Evolutionary conservation across 2,113 vertebrate species (phyloP).

Genomic region (Cyanoramphus novaezelandiae): DNA sequence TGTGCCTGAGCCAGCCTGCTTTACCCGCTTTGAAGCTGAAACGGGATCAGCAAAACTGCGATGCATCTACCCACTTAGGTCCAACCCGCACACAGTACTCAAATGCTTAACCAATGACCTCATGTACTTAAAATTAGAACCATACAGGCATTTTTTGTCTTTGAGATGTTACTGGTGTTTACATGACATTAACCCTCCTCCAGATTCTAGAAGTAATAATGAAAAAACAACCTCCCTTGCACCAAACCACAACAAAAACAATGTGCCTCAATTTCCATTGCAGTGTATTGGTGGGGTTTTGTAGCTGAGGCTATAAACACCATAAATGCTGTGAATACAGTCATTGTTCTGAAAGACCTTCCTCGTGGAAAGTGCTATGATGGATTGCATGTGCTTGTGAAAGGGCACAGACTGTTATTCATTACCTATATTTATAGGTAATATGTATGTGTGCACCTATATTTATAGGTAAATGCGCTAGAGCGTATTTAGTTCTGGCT

Average conservation of each 20-base stretch:
- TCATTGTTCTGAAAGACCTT: neutral
- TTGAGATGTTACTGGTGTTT: conserved; percentile 13
- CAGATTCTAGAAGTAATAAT: neutral
- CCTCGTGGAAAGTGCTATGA: neutral
- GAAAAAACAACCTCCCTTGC: neutral
- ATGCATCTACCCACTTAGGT: neutral
- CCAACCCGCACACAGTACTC: neutral
- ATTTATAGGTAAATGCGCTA: neutral
- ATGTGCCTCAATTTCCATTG: neutral
- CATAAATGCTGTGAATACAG: neutral
- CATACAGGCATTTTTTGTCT: neutral
- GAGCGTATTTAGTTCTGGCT: neutral
- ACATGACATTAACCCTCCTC: neutral
- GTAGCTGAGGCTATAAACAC: neutral
- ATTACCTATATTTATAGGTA: neutral
- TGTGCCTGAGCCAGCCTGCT: neutral
- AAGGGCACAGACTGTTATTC: neutral
- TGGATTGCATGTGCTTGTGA: neutral
- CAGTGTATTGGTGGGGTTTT: neutral
- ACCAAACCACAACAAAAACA: neutral
- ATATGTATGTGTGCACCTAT: neutral
- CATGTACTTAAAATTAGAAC: conserved; percentile 43
- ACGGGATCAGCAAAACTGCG: neutral
- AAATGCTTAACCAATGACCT: neutral
- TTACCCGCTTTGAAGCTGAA: neutral